Evolutionary conservation across 2,797 vertebrate species (phyloP), one percentile per base, ranked within the genome.

Genomic region (Syngnathus rostellatus): DNA sequence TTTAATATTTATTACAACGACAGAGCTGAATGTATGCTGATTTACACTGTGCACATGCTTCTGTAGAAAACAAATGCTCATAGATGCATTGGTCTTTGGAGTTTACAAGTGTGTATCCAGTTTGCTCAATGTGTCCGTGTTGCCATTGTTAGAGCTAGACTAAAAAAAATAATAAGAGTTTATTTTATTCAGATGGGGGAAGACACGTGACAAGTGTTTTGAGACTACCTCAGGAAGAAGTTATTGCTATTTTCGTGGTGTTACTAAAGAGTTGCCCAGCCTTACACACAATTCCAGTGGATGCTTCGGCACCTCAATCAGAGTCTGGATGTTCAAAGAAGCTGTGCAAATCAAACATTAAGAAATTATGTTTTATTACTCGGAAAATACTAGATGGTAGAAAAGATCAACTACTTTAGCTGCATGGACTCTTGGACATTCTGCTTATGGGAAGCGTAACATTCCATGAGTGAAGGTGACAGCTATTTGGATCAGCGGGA

Each of bases 1-100:
- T 93, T 89, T 92, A 87, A 93, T 98, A 98, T 99, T 99, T 98
- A 98, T 99, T 98, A 97, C 94, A 95, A 31, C 91, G 96, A 99
- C 97, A 97, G 95, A 98, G 96, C 95, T 99, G 97, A 99, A 98
- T 99, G 96, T 99, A 99, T 98, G 93, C 94, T 94, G 94, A 96
- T 94, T 94, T 94, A 94, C 94, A 93, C 92, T 86, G 93, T 94
- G 94, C 95, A 95, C 93, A 93, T 93, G 93, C 91, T 94, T 94
- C 93, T 94, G 93, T 94, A 92, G 84, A 90, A 89, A 89, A 86
- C 83, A 85, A 85, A 94, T 94, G 94, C 94, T 93, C 92, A 89
- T 87, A 89, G 86, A 91, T 93, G 93, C 94, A 91, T 94, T 94
- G 92, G 90, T 89, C 92, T 93, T 87, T 90, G 91, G 92, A 82